Conservation (phyloP, 2,797 vertebrate genomes). For the Coilia nasus region DNA sequence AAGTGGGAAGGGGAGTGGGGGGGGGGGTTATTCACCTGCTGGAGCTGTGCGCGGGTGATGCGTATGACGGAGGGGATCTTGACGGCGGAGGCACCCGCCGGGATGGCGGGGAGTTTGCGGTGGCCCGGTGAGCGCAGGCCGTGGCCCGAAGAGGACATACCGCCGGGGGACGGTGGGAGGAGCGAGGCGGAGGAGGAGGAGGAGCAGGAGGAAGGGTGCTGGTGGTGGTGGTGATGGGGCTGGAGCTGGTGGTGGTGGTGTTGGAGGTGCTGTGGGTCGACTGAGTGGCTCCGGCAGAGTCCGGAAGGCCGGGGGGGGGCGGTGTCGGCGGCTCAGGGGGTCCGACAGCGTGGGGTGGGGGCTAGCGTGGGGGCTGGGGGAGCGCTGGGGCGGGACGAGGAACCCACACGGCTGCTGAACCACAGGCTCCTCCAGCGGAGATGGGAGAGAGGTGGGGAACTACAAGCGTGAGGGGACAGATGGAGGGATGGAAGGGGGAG, state of each 20-base stretch:
- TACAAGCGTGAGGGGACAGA: constrained; percentile 62
- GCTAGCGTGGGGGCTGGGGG: constrained; percentile 84
- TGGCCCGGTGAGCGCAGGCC: constrained; percentile 76
- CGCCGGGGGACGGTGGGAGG: constrained; percentile 54
- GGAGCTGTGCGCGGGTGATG: constrained; percentile 89
- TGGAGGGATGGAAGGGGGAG: constrained; percentile 34
- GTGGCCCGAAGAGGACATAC: constrained; percentile 48
- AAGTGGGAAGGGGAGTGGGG: constrained; percentile 35
- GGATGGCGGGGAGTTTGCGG: constrained; percentile 88
- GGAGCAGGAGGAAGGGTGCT: constrained; percentile 62
- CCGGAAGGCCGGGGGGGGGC: constrained; percentile 50
- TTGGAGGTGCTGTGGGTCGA: constrained; percentile 73
- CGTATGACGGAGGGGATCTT: constrained; percentile 90
- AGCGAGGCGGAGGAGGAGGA: constrained; percentile 71
- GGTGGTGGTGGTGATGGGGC: constrained; percentile 64
- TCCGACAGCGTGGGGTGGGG: constrained; percentile 80
- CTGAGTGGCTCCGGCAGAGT: constrained; percentile 85
- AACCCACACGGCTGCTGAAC: constrained; percentile 84
- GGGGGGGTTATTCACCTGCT: constrained; percentile 85
- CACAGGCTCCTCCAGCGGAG: constrained; percentile 80
- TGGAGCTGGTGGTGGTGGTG: constrained; percentile 63
- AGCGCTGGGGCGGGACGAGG: constrained; percentile 73
- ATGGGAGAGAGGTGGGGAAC: constrained; percentile 87
- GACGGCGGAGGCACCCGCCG: constrained; percentile 80
- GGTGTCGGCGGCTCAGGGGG: constrained; percentile 79